Conservation (phyloP, 2,797 vertebrate species). For the Pangasius larnaudii region DNA sequence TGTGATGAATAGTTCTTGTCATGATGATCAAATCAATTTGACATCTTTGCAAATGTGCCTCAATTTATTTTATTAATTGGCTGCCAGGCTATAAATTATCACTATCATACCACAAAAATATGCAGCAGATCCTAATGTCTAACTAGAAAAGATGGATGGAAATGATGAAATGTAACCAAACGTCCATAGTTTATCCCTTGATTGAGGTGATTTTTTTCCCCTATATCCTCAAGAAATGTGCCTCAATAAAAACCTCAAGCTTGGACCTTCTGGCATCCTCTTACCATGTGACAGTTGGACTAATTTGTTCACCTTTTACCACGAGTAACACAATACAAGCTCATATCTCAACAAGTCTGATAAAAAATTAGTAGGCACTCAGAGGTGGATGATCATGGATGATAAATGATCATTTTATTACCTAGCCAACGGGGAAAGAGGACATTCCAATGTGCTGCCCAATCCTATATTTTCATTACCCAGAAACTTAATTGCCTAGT, state of each 20-base stretch:
- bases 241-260: background rate
- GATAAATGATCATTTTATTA: slow-evolving; percentile 2
- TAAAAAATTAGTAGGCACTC: background rate
- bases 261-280: background rate
- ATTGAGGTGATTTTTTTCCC: background rate
- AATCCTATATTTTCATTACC: background rate
- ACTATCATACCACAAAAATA: background rate
- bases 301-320: background rate
- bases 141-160: background rate
- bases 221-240: background rate
- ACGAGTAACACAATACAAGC: background rate
- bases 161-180: background rate
- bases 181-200: background rate
- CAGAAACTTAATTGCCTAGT: background rate
- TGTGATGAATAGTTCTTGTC: slow-evolving; percentile 11
- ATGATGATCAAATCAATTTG: slow-evolving; percentile 1
- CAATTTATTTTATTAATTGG: slow-evolving; percentile 16
- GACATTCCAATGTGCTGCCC: background rate
- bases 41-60: background rate
- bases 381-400: too few relatives aligned
- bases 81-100: background rate
- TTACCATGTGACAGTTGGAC: background rate
- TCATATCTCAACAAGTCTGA: background rate
- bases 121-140: background rate
- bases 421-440: background rate